Percentiles rank a stretch among this genome's conserved stretches.
Evolutionary conservation across 2,113 vertebrate species (phyloP).

Genomic region (Harpagus bidentatus): DNA sequence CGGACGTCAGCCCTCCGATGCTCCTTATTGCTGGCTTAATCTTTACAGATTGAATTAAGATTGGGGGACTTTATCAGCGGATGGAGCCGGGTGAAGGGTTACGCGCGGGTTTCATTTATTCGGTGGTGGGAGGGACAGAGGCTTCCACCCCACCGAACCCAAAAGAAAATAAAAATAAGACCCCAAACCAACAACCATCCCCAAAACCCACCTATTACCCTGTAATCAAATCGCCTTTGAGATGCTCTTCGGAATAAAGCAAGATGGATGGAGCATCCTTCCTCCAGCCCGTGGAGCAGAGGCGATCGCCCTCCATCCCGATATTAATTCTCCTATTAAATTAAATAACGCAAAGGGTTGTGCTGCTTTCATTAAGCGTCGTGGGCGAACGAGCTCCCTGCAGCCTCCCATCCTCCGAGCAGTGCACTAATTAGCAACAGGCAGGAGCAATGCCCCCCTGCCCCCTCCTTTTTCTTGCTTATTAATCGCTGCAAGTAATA

Average conservation of each 20-base stretch:
- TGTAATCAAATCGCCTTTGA: background rate
- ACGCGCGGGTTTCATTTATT: background rate
- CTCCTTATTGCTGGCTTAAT: slow-evolving; percentile 66
- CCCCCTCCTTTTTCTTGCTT: background rate
- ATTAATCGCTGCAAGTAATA: background rate
- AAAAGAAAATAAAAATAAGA: background rate
- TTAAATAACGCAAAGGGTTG: background rate
- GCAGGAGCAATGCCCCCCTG: background rate
- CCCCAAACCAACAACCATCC: background rate
- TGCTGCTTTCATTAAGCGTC: slow-evolving; percentile 1
- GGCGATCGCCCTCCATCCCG: background rate
- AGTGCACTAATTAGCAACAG: slow-evolving; percentile 38
- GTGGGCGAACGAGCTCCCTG: background rate
- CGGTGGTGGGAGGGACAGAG: background rate
- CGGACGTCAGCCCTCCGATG: slow-evolving; percentile 19
- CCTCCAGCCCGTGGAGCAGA: background rate
- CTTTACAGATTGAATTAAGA: slow-evolving; percentile 72
- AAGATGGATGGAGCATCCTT: slow-evolving; percentile 17
- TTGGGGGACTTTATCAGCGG: slow-evolving; percentile 35
- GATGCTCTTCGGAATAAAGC: background rate
- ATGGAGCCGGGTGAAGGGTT: slow-evolving; percentile 26
- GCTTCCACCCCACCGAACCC: background rate
- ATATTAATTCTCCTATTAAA: slow-evolving; percentile 32
- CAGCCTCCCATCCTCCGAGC: background rate
- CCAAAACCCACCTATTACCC: background rate